Evolutionary conservation across 2,888 invertebrate species (phyloP).

Genomic region (Taenaris catops): DNA sequence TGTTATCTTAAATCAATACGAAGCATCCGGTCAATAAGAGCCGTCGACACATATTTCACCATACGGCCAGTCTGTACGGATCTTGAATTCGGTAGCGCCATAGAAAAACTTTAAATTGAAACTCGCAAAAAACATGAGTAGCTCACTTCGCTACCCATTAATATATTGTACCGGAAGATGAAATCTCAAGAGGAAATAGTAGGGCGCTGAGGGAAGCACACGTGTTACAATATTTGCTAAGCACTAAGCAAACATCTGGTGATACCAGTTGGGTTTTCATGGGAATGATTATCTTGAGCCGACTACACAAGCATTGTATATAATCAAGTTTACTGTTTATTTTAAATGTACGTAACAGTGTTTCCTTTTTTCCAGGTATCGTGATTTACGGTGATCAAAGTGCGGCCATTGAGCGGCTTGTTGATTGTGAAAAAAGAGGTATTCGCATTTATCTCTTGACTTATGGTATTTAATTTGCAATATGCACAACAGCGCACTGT

Average conservation of each 20-base stretch:
- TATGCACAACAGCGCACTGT: no score
- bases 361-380: slow-evolving; percentile 64
- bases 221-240: slow-evolving; percentile 79
- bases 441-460: no score
- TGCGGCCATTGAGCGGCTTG: slow-evolving; percentile 70
- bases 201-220: slow-evolving; percentile 63
- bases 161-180: slow-evolving; percentile 76
- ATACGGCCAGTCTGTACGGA: slow-evolving; percentile 48
- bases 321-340: slow-evolving; percentile 14
- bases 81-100: slow-evolving; percentile 49
- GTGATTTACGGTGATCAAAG: slow-evolving; percentile 71
- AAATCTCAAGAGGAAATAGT: slow-evolving; percentile 77
- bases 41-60: slow-evolving; percentile 34
- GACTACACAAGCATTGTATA: slow-evolving; percentile 9
- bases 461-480: no score
- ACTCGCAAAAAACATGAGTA: slow-evolving; percentile 50
- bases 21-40: slow-evolving; percentile 51
- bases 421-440: slow-evolving; percentile 73
- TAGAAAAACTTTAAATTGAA: slow-evolving; percentile 46
- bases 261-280: slow-evolving; percentile 41
- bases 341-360: slow-evolving; percentile 27
- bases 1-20: slow-evolving; percentile 37
- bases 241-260: slow-evolving; percentile 67
- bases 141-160: slow-evolving; percentile 52
- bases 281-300: slow-evolving; percentile 29